Base-by-base conservation (phyloP, 1,140 invertebrate genomes). In the Pollicipes pollicipes region DNA sequence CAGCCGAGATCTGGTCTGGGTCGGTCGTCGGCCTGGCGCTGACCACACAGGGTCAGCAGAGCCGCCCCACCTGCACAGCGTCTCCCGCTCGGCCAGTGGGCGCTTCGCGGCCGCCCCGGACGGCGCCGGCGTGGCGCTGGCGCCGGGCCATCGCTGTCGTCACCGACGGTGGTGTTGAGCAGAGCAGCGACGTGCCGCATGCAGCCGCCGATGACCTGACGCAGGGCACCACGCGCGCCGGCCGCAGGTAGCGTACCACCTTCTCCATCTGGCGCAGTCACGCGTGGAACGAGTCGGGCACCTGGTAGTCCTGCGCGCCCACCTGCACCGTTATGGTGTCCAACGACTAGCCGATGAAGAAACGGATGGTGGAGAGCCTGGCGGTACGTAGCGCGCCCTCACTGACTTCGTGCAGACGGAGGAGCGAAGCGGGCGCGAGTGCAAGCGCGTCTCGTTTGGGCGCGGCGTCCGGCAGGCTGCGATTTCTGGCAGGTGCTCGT, bases 401-500 rank as follows among this genome's bases (percentile, higher is more conserved):
- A 21, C 6, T 21, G 21, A 10, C 45, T 10, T 58, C 45, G 6
- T 21, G 45, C 45, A 58, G 45, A 21, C 45, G 45, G 45, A 3
- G 2, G 45, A 6, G 45, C 45, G 13, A 10, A 21, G 45, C 45
- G 2, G 45, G 45, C 74, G 73, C 30, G 74, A 73, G 70, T 75
- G 74, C 27, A 75, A 72, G 71, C 74, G 74, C 13, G 74, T 75
- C 70, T 73, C 72, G 16, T 72, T 73, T 24, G 74, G 73, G 68
- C 73, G 72, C 17, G 71, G 70, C 58, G 74, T 75, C 30, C 73
- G 72, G 26, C 71, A 71, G 30, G 73, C 72, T 64, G 74, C 73
- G 45, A 75, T 75, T 69, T 75, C 74, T n/a, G 74, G 74, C 69
- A 75, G 73, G 21, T 72, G 74, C 71, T 75, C 73, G 66, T 75